Conservation (phyloP, 2,888 invertebrate genomes). For the Coelinius sp. region DNA sequence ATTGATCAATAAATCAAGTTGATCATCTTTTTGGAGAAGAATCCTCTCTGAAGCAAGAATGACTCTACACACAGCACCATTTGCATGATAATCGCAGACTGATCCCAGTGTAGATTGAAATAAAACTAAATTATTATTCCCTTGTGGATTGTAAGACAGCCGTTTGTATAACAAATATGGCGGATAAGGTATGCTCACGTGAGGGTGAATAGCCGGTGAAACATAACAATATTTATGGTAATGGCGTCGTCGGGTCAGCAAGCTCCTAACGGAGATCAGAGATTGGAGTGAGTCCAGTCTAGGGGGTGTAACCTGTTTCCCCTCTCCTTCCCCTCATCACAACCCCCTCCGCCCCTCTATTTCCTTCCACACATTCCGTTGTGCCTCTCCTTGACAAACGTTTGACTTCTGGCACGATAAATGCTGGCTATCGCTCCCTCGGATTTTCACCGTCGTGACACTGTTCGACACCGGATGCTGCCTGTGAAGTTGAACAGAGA, state of each 20-base stretch:
- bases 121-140: conserved; percentile 1
- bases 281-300: conserved; percentile 39
- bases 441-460: conserved; percentile 13
- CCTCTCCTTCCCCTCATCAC: background rate
- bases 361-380: conserved; percentile 29
- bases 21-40: background rate
- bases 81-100: conserved; percentile 2
- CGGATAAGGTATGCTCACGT: conserved; percentile 18
- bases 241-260: conserved; percentile 43
- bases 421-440: conserved; percentile 34
- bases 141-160: background rate
- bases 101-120: background rate
- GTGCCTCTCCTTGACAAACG: conserved; percentile 36
- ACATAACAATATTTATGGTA: conserved; percentile 43
- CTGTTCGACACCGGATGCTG: conserved; percentile 18
- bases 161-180: conserved; percentile 18
- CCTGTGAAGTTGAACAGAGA: background rate
- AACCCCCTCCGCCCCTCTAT: background rate
- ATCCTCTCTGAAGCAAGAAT: background rate
- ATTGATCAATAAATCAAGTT: background rate
- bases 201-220: conserved; percentile 36
- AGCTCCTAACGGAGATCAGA: conserved; percentile 38
- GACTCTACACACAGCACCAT: background rate
- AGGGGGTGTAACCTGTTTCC: conserved; percentile 9
- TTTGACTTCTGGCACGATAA: conserved; percentile 36